Evolutionary conservation across 1,140 invertebrate species (phyloP).

Genomic region (Caenorhabditis brenneri): DNA sequence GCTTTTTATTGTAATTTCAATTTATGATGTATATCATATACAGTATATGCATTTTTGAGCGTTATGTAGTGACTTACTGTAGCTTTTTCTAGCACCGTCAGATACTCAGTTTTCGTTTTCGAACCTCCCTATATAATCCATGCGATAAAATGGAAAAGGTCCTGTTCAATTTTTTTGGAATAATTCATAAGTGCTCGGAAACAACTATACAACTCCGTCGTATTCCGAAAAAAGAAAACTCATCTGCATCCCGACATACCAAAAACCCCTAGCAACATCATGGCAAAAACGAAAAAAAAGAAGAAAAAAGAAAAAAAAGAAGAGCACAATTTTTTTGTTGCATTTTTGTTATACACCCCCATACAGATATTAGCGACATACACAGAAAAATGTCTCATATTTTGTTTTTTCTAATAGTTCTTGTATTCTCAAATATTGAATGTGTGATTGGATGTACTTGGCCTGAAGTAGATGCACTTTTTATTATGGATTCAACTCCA

Average conservation of each 20-base stretch:
- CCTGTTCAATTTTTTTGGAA: too few relatives aligned
- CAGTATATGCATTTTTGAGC: too few relatives aligned
- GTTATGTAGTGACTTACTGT: too few relatives aligned
- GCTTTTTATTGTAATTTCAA: too few relatives aligned
- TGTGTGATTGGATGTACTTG: background rate
- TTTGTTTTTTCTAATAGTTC: background rate
- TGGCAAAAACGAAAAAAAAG: too few relatives aligned
- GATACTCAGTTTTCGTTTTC: too few relatives aligned
- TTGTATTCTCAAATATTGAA: background rate
- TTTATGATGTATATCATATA: too few relatives aligned
- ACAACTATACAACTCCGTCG: conserved; percentile 4
- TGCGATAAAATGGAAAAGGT: too few relatives aligned
- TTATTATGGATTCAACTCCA: conserved; percentile 13
- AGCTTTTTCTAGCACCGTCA: too few relatives aligned
- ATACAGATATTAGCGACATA: background rate
- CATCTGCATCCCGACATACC: background rate
- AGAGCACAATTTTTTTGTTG: background rate
- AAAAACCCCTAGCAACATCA: conserved; percentile 4
- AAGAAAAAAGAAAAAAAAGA: background rate
- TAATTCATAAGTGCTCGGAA: conserved; percentile 13
- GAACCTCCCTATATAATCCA: too few relatives aligned
- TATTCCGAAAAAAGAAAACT: background rate
- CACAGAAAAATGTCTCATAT: background rate
- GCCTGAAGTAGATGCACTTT: conserved; percentile 10
- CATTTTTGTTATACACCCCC: conserved; percentile 22